Evolutionary conservation across 2,888 invertebrate species (phyloP).

Genomic region (Dioctria rufipes): DNA sequence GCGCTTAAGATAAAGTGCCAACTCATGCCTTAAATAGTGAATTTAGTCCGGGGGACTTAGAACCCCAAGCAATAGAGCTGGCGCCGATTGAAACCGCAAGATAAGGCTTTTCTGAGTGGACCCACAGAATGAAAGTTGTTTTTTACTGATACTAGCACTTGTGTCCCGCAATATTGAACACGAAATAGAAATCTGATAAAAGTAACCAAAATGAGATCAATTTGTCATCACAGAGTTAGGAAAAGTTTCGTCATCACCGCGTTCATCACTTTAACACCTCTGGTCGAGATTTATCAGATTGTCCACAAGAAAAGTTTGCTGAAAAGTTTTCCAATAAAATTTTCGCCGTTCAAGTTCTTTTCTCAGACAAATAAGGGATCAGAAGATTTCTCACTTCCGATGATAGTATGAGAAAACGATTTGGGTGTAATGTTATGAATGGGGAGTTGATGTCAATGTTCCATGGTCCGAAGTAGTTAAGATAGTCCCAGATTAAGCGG

Average conservation of each 20-base stretch:
- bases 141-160: not conserved
- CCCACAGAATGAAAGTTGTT: not conserved
- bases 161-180: not conserved
- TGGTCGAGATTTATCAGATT: conserved; percentile 7
- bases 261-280: conserved; percentile 47
- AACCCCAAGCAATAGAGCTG: conserved; percentile 28
- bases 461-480: conserved; percentile 16
- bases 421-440: conserved; percentile 1
- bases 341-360: not conserved
- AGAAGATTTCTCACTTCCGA: not conserved
- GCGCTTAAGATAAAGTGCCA: conserved; percentile 11
- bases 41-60: not conserved
- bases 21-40: conserved; percentile 35
- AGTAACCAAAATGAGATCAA: conserved; percentile 40
- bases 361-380: not conserved
- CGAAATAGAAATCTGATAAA: conserved; percentile 39
- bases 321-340: conserved; percentile 49
- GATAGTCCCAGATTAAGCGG: conserved; percentile 14
- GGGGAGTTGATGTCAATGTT: not conserved
- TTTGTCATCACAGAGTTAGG: conserved; percentile 42
- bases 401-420: not conserved
- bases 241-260: conserved; percentile 25
- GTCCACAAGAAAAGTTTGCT: not conserved
- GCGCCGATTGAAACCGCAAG: conserved; percentile 29
- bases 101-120: conserved; percentile 4